phyloP scores from a whole-genome alignment of 2,113 vertebrate species.

The Ginglymostoma cirratum region DNA sequence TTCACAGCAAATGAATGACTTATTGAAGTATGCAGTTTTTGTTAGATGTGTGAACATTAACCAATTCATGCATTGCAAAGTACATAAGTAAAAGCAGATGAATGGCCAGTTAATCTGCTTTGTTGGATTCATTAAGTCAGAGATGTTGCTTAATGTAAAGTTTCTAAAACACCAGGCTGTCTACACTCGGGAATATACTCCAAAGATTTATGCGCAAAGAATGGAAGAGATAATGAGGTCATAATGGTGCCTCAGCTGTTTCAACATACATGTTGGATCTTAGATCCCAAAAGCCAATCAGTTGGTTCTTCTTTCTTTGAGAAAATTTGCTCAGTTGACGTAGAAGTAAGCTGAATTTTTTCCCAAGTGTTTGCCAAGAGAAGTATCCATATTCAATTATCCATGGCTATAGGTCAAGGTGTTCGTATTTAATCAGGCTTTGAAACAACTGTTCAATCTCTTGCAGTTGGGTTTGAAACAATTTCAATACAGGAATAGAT shows the following conservation, averaged over 20 bases:
- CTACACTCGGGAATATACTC: not conserved
- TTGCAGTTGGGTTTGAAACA: not conserved
- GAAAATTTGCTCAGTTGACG: not conserved
- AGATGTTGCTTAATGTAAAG: not conserved
- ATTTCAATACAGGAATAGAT: not conserved
- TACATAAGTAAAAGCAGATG: not conserved
- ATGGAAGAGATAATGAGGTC: not conserved
- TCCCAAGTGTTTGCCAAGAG: not conserved
- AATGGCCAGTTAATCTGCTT: not conserved
- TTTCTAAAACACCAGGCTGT: not conserved
- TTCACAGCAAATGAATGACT: not conserved
- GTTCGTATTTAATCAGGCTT: not conserved
- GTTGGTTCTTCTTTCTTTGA: not conserved
- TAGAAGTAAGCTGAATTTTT: not conserved
- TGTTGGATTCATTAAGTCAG: not conserved
- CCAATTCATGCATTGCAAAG: not conserved
- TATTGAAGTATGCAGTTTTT: not conserved
- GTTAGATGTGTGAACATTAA: not conserved
- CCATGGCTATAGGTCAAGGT: not conserved
- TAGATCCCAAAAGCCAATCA: not conserved
- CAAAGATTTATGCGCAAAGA: not conserved
- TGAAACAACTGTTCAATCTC: not conserved
- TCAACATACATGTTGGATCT: not conserved
- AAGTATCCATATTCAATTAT: not conserved
- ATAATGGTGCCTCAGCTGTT: not conserved